These are phyloP conservation scores for Acanthurus leucopareius DNA, from an alignment of 2,797 vertebrate species.

Conservation along the genomic window DNA sequence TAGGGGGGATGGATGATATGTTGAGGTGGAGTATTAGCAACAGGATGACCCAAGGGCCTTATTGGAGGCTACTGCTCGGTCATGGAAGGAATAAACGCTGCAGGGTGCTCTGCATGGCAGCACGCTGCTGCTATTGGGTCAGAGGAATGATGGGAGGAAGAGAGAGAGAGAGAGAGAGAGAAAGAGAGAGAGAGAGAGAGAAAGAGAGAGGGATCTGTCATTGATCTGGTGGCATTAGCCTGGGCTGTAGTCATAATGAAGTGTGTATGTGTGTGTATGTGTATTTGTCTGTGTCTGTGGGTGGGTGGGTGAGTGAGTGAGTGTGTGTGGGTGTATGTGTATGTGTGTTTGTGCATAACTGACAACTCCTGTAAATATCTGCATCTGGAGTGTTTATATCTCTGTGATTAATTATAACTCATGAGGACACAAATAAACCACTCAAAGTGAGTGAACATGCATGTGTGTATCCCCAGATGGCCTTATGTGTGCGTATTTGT, in stretches of 20 bases:
- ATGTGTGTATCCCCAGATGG: slow-evolving; percentile 57
- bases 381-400: slow-evolving; percentile 63
- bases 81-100: slow-evolving; percentile 65
- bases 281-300: slow-evolving; percentile 39
- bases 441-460: slow-evolving; percentile 31
- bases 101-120: slow-evolving; percentile 59
- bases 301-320: slow-evolving; percentile 30
- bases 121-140: slow-evolving; percentile 68
- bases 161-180: too few species aligned
- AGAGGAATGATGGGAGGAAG: slow-evolving; percentile 47
- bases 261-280: slow-evolving; percentile 36
- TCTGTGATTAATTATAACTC: slow-evolving; percentile 74
- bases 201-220: slow-evolving; percentile 65
- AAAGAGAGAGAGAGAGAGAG: background rate
- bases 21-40: slow-evolving; percentile 56
- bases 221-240: slow-evolving; percentile 78
- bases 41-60: slow-evolving; percentile 57
- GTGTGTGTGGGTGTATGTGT: slow-evolving; percentile 18
- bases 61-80: slow-evolving; percentile 68
- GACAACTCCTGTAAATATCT: slow-evolving; percentile 66
- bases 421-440: slow-evolving; percentile 73
- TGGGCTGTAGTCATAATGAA: slow-evolving; percentile 71
- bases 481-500: slow-evolving; percentile 43
- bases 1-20: slow-evolving; percentile 37
- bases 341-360: slow-evolving; percentile 21